Percentiles rank a stretch among this genome's conserved stretches.
Conservation (phyloP, 2,888 invertebrate genomes). For the Spodoptera exigua region DNA sequence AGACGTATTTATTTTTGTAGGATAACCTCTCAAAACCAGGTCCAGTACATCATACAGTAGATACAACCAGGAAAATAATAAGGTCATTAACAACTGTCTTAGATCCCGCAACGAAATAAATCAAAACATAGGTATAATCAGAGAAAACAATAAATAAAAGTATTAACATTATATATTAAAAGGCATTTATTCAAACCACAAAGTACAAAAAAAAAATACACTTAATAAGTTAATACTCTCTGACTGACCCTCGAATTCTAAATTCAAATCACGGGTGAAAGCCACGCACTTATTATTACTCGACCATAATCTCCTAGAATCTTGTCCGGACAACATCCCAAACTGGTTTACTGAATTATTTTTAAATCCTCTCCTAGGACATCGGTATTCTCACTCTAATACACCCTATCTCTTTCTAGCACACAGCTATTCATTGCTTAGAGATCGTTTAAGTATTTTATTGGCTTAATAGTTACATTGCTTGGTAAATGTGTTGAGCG, state of each 20-base stretch:
- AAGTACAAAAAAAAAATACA: constrained; percentile 14
- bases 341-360: constrained; percentile 60
- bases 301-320: constrained; percentile 44
- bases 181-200: too few relatives aligned
- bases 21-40: too few relatives aligned
- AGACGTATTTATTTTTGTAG: too few relatives aligned
- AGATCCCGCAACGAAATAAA: too few relatives aligned
- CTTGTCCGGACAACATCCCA: constrained; percentile 45
- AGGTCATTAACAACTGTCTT: too few relatives aligned
- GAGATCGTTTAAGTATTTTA: constrained; percentile 28
- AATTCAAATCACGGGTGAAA: constrained; percentile 46
- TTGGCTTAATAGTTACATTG: constrained; percentile 37
- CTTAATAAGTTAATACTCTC: constrained; percentile 8
- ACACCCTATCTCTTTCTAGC: constrained; percentile 27
- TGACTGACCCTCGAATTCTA: constrained; percentile 31
- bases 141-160: too few relatives aligned
- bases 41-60: too few relatives aligned
- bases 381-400: constrained; percentile 33
- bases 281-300: constrained; percentile 36
- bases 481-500: background rate
- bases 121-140: too few relatives aligned
- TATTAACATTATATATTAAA: too few relatives aligned
- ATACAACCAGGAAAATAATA: too few relatives aligned
- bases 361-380: constrained; percentile 58
- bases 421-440: constrained; percentile 33